These are phyloP conservation scores for Frankliniella intonsa DNA, from an alignment of 2,888 invertebrate species.

Conservation along the genomic window DNA sequence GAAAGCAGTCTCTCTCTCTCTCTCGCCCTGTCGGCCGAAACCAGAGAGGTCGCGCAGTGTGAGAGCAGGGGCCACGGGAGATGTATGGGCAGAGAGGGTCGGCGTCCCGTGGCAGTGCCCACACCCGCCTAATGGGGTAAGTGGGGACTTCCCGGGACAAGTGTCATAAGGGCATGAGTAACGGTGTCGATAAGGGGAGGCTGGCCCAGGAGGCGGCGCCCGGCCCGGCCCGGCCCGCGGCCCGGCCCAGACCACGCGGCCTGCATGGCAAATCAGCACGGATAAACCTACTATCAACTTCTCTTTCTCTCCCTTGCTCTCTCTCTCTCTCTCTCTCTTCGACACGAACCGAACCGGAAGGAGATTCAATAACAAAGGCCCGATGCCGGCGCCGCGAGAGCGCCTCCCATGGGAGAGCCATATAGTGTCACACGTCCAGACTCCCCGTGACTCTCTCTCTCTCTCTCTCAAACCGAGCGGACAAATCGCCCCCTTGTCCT, in stretches of 20 bases:
- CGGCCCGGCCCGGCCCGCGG: neutral
- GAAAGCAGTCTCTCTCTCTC: neutral
- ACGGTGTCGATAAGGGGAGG: constrained; percentile 6
- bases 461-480: too few relatives aligned
- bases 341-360: too few relatives aligned
- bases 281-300: too few relatives aligned
- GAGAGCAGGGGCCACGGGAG: neutral
- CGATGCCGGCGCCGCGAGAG: too few relatives aligned
- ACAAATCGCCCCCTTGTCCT: too few relatives aligned
- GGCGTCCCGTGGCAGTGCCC: neutral
- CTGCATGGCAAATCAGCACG: neutral
- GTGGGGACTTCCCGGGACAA: constrained; percentile 22
- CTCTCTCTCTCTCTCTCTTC: too few relatives aligned
- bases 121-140: constrained; percentile 8
- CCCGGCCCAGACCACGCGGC: neutral
- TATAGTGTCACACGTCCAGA: too few relatives aligned
- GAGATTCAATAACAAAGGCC: too few relatives aligned
- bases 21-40: neutral
- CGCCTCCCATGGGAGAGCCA: too few relatives aligned
- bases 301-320: too few relatives aligned
- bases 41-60: neutral
- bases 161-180: constrained; percentile 26
- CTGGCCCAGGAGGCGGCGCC: neutral
- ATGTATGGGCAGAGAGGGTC: neutral
- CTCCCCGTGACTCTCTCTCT: too few relatives aligned